Base-by-base conservation (phyloP, 2,797 vertebrate genomes). In the Anabacerthia variegaticeps region DNA sequence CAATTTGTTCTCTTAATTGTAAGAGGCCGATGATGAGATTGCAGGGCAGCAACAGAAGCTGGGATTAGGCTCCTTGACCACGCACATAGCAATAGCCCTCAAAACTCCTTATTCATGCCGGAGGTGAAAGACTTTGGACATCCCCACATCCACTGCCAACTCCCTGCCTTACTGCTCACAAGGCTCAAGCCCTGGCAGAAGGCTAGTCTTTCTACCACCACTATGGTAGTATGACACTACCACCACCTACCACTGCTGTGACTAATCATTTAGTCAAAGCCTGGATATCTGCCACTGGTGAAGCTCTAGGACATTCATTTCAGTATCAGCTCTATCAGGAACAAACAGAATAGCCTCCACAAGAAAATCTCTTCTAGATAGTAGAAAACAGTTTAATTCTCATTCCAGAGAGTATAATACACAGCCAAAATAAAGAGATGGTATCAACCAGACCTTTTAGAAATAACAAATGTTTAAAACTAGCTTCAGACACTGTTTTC, bases 1-100 rank as follows among this genome's bases (percentile, higher is more conserved):
- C 68, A 72, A 43, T 82, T 77, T 52, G 34, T 63, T 96, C 94
- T 95, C 78, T 91, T 86, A 77, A 95, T 48, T 56, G 27, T 67
- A 69, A 95, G 84, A 83, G 92, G 79, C 52, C 63, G 91, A 85
- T 34, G 36, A 71, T 62, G 56, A 73, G 49, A 58, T 34, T 78
- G 63, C 68, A 92, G 69, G 51, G 62, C 78, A 81, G 66, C 34
- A 37, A 32, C 36, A 69, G 26, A 84, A 71, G 30, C 62, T 93
- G 55, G 7, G 85, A 80, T 58, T 54, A 87, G 32, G 66, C 32
- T 66, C 55, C 86, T 93, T 54, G 56, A 86, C 34, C 39, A 27
- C 55, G 67, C 48, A 28, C 13, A 62, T 5, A 39, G 54, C 49
- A 24, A 30, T n/a, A 74, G n/a, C 62, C 37, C 72, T 61, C 58